Percentiles rank a stretch among this genome's conserved stretches.
Evolutionary conservation across 2,888 invertebrate genomes (phyloP).

Genomic region (Ligdia adustata): DNA sequence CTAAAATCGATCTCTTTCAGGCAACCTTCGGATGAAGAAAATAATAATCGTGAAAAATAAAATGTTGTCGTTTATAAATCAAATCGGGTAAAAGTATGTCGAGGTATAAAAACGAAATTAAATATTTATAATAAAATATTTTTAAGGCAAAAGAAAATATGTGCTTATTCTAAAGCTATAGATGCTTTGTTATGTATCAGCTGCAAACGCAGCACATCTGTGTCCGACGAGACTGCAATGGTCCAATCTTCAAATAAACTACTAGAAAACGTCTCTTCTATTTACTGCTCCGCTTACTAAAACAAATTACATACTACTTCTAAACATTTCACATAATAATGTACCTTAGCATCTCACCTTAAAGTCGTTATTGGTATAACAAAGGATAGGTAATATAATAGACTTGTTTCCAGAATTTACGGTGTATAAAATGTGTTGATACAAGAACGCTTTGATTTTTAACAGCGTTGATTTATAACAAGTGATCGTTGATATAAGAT

Average conservation of each 20-base stretch:
- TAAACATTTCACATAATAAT: slow-evolving; percentile 23
- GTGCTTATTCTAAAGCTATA: no score
- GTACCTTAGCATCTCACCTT: neutral
- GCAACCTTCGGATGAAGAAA: no score
- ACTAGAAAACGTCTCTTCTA: slow-evolving; percentile 46
- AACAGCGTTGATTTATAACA: slow-evolving; percentile 4
- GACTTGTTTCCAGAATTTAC: slow-evolving; percentile 18
- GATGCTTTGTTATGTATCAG: no score
- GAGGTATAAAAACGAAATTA: no score
- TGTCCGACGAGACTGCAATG: no score
- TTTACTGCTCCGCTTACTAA: slow-evolving; percentile 46
- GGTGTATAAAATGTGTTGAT: slow-evolving; percentile 18
- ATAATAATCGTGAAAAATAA: no score
- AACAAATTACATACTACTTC: slow-evolving; percentile 45
- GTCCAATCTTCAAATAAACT: slow-evolving; percentile 49
- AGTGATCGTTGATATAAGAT: neutral
- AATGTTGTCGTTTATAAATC: no score
- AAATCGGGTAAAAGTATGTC: no score
- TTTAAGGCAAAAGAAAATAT: no score
- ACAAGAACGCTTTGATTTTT: slow-evolving; percentile 3
- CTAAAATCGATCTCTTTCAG: no score
- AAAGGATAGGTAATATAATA: slow-evolving; percentile 8
- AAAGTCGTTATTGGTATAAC: slow-evolving; percentile 20
- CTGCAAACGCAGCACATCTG: no score
- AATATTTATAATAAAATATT: no score